phyloP scores from a whole-genome alignment of 2,888 invertebrate genomes.

The Eupithecia subfuscata region DNA sequence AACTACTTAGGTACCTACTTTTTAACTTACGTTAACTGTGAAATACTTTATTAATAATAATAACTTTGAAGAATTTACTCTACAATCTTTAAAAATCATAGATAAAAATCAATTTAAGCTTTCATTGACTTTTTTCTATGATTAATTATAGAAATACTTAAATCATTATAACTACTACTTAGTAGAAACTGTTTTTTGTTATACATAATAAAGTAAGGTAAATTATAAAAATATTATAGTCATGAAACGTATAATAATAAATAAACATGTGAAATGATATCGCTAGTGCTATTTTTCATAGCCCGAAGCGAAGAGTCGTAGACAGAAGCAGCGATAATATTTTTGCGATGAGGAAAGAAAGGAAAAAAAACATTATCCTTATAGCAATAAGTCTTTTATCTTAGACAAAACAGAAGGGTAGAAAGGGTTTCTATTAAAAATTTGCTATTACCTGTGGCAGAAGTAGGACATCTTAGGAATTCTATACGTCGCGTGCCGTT shows the following conservation, averaged over 20 bases:
- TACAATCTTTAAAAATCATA: no score
- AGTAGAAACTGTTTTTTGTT: no score
- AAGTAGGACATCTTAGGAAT: conserved; percentile 62
- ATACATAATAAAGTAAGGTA: no score
- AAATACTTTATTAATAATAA: no score
- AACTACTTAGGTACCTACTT: no score
- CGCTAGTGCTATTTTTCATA: background rate
- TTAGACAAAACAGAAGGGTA: background rate
- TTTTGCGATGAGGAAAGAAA: background rate
- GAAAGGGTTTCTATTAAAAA: conserved; percentile 9
- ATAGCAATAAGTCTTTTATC: background rate
- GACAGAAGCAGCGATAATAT: background rate
- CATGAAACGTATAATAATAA: background rate
- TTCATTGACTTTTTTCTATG: no score
- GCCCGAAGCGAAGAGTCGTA: background rate
- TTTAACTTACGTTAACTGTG: no score
- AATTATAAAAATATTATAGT: no score
- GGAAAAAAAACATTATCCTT: background rate
- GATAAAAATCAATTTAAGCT: no score
- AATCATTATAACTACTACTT: no score
- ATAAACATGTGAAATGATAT: background rate
- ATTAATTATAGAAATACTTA: no score
- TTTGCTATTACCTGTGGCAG: conserved; percentile 42
- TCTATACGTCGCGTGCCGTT: conserved; percentile 70
- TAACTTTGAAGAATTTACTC: no score